Evolutionary conservation across 1,140 invertebrate species (phyloP).

Genomic region (Anagrus nilaparvatae): DNA sequence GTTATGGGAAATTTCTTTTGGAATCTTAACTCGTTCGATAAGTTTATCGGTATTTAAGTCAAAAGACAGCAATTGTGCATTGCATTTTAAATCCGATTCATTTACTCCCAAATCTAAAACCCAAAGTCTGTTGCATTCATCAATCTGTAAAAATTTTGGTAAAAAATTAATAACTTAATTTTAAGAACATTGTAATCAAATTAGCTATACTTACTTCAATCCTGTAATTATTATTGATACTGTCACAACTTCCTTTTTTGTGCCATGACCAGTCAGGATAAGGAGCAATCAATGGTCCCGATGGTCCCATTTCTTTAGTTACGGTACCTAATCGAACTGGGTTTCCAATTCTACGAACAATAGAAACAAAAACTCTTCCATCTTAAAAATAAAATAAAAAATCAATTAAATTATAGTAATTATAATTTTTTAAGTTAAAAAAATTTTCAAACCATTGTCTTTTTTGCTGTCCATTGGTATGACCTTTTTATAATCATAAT

Average conservation of each 20-base stretch:
- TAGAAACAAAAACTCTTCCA: conserved; percentile 13
- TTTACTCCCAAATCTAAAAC: conserved; percentile 10
- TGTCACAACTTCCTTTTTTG: conserved; percentile 4
- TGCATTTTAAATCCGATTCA: neutral
- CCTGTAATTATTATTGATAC: too few species aligned
- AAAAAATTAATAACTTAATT: neutral
- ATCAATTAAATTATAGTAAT: too few species aligned
- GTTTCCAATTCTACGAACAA: conserved; percentile 11
- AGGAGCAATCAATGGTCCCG: conserved; percentile 15
- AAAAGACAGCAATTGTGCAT: conserved; percentile 7
- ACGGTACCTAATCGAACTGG: conserved; percentile 14
- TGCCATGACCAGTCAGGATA: conserved; percentile 15
- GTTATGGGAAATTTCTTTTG: conserved; percentile 7
- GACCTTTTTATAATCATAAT: too few species aligned
- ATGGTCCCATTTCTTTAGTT: conserved; percentile 7
- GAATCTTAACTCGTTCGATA: conserved; percentile 7
- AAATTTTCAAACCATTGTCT: too few species aligned
- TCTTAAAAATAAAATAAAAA: too few species aligned
- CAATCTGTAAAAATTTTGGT: conserved; percentile 1
- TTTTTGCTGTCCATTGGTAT: too few species aligned
- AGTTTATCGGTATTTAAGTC: conserved; percentile 5
- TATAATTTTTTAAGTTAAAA: too few species aligned
- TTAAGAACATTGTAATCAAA: too few species aligned
- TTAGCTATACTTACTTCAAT: too few species aligned
- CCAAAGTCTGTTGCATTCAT: conserved; percentile 11